Evolutionary conservation across 1,140 invertebrate genomes (phyloP), one percentile per base, ranked within the genome.

Genomic region (Musca domestica): DNA sequence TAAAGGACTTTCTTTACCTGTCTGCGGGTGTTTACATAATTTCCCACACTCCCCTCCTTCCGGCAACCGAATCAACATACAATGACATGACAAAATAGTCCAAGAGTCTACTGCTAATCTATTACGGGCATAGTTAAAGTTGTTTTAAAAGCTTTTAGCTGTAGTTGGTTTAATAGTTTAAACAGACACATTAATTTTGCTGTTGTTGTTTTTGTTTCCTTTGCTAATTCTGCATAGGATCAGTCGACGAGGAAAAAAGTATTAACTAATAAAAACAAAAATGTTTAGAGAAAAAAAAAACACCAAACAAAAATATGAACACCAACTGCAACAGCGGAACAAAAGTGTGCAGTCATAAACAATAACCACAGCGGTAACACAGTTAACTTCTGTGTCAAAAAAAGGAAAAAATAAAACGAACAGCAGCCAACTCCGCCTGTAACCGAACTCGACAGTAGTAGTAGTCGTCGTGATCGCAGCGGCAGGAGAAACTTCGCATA

Each of bases 161-260:
- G 54, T 58, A 58, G n/a, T 58, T 41, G 34, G 34, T 58, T 58
- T 58, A 58, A 58, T 58, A 58, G 54, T 58, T 58, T 58, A 27
- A 58, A 23, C n/a, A 58, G 23, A 58, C 23, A 58, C 54, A 58
- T 27, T 27, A 27, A 19, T 19, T 49, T 49, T 19, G 2, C n/a
- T n/a, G n/a, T n/a, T n/a, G n/a, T n/a, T n/a, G n/a, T n/a, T n/a
- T n/a, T n/a, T n/a, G n/a, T n/a, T n/a, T n/a, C n/a, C 48, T 5
- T 5, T 41, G 12, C 34, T 41, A 41, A 41, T 41, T 41, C 34
- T 22, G 20, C 48, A 51, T 22, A 51, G 0, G 23, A 54, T 54
- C 10, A 4, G 19, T 3, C 14, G 6, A 14, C 7, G 12, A 54
- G 12, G 4, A 10, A 20, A 19, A 58, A 58, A 58, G 9, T 17